phyloP scores from a whole-genome alignment of 2,797 vertebrate genomes.

The Apogon hyalosoma region DNA sequence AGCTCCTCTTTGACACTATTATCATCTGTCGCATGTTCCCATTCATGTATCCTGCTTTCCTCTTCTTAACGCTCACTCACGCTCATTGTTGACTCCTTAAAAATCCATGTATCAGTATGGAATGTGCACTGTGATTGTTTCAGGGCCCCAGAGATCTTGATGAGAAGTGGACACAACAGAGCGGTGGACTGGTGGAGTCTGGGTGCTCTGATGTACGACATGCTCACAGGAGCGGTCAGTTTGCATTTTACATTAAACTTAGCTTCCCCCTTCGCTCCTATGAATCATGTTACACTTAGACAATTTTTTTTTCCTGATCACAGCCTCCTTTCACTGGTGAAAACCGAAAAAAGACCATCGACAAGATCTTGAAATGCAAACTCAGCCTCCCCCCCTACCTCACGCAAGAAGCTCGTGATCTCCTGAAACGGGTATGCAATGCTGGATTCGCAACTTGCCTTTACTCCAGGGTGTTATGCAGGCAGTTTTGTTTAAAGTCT shows the following conservation, averaged over 20 bases:
- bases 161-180: constrained; percentile 98
- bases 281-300: background rate
- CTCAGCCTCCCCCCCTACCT: constrained; percentile 99
- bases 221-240: constrained; percentile 99
- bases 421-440: constrained; percentile 92
- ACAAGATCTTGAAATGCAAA: constrained; percentile 99
- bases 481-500: constrained; percentile 11
- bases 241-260: constrained; percentile 20
- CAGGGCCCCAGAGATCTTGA: constrained; percentile 99
- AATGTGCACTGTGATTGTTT: background rate
- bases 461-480: background rate
- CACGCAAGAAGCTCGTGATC: constrained; percentile 99
- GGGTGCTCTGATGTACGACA: constrained; percentile 99
- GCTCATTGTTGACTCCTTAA: background rate
- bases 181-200: constrained; percentile 99
- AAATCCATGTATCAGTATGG: background rate
- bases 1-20: background rate
- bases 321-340: constrained; percentile 97
- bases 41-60: background rate
- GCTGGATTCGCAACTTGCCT: background rate
- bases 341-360: constrained; percentile 98
- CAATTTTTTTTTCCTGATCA: background rate
- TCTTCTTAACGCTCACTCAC: too few relatives aligned
- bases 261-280: background rate
- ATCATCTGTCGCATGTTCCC: background rate